Base-by-base conservation (phyloP, 2,888 invertebrate genomes). In the Micoletzkya japonica region DNA sequence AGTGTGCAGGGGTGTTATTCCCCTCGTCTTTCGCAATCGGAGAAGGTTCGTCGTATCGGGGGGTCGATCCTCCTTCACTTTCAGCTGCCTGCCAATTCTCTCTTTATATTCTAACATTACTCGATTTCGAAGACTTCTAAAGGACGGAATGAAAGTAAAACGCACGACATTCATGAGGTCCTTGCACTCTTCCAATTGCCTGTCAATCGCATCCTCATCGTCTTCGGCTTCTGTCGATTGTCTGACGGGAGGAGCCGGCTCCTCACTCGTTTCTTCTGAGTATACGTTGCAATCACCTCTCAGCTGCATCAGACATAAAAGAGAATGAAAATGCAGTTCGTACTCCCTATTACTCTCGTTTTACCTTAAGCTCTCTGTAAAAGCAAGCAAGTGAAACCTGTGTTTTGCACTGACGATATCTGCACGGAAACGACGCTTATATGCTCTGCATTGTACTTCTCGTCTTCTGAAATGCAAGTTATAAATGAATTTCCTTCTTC, bases 151-250 rank as follows among this genome's bases (percentile, higher is more conserved):
- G 44, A 54, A 20, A 7, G 24, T 7, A 54, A 20, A 24, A 10
- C 54, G 17, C 32, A 64, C 64, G 26, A 67, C 24, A 17, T 54
- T 67, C 20, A 39, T 3, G 3, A 67, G 28, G 6, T 57, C 56
- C 67, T 67, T 54, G 30, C 56, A 37, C 56, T 67, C 67, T 34
- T 36, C 67, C 39, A 67, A 32, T 26, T 34, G 37, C 20, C 56
- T 39, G n/a, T 67, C 67, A 30, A 67, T 67, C 28, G 50, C 67
- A 26, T 54, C 67, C 26, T 67, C 67, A 37, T 67, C 67, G 30
- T 56, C 56, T 6, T 64, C 64, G 20, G 10, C 54, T 0, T 52
- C 64, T 39, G 34, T 54, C 44, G 67, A 57, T 28, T 54, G 67
- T n/a, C 67, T 54, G 4, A 57, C 17, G 30, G 67, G 67, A 17